Base-by-base conservation (phyloP, 2,888 invertebrate species). In the Charanyca ferruginea region DNA sequence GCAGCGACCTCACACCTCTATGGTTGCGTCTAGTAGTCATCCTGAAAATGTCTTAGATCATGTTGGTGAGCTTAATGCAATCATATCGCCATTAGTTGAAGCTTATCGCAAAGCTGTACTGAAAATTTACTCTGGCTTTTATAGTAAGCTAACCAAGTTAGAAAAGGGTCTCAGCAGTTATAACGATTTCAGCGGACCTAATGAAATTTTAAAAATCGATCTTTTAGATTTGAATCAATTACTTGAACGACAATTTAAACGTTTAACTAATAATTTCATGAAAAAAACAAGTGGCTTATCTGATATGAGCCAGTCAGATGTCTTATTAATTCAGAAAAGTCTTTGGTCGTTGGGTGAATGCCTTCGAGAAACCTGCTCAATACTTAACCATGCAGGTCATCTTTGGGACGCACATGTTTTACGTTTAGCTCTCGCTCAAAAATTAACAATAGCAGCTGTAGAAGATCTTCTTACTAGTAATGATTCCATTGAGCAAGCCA, bases 361-460 rank as follows among this genome's bases (percentile, higher is more conserved):
- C 61, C 86, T 94, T n/a, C 88, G 87, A 47, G 87, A 90, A 69
- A 93, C 91, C 0, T 92, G 87, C 70, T 73, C 66, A 32, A 79
- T 93, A 64, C 83, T 95, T 62, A 85, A 91, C 55, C 87, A 93
- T 51, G 90, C 93, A 2, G 89, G 90, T 23, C 91, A 92, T 83
- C 85, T 94, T 20, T 94, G 91, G 90, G 92, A 93, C 73, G 83
- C 88, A 64, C 94, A 94, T 77, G 90, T 93, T 72, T 61, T 91
- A 58, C 91, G 94, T 16, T 84, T 89, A 25, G 91, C 89, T 61
- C 85, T 90, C 18, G 91, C 89, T 23, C 93, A 92, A 78, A 93
- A 91, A 66, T 77, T 94, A 32, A 92, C 91, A 4, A 87, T 92
- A 54, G 87, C 91, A n/a, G 89, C 90, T 38, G 91, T 94, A 6